Percentiles rank a stretch among this genome's conserved stretches.
phyloP scores from a whole-genome alignment of 2,113 vertebrate species.

The Hippocampus zosterae region DNA sequence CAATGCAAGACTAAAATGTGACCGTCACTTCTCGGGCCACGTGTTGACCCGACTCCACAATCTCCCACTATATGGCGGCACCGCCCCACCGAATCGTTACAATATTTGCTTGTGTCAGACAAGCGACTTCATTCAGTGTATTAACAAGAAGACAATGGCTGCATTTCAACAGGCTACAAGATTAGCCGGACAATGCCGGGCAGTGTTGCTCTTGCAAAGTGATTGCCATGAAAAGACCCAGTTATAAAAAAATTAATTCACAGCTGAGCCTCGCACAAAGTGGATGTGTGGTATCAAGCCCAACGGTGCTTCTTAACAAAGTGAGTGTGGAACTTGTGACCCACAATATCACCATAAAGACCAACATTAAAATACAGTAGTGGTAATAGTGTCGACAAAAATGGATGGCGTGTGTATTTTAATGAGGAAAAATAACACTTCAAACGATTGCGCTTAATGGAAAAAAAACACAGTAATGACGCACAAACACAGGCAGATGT shows the following conservation, averaged over 20 bases:
- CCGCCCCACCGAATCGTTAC: conserved; percentile 64
- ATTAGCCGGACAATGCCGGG: conserved; percentile 60
- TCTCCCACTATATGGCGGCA: conserved; percentile 42
- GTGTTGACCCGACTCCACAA: conserved; percentile 32
- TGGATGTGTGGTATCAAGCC: conserved; percentile 37
- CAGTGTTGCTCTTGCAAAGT: conserved; percentile 63
- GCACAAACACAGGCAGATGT: too few species aligned
- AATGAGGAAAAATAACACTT: too few species aligned
- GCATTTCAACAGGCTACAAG: conserved; percentile 59
- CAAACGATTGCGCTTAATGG: too few species aligned
- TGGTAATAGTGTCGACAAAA: too few species aligned
- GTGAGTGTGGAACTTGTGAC: background rate
- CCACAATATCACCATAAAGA: background rate
- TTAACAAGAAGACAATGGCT: conserved; percentile 65
- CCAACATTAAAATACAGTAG: background rate
- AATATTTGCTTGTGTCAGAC: conserved; percentile 71
- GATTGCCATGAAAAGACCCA: conserved; percentile 57
- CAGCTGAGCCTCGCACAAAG: conserved; percentile 56
- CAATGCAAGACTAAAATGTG: conserved; percentile 17
- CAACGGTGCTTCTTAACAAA: conserved; percentile 10
- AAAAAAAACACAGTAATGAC: too few species aligned
- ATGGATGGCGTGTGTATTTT: too few species aligned
- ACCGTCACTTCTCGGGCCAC: background rate
- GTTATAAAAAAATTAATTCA: conserved; percentile 34
- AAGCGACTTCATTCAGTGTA: conserved; percentile 68